Conservation (phyloP, 1,140 invertebrate genomes). For the Hydropsyche tenuis region DNA sequence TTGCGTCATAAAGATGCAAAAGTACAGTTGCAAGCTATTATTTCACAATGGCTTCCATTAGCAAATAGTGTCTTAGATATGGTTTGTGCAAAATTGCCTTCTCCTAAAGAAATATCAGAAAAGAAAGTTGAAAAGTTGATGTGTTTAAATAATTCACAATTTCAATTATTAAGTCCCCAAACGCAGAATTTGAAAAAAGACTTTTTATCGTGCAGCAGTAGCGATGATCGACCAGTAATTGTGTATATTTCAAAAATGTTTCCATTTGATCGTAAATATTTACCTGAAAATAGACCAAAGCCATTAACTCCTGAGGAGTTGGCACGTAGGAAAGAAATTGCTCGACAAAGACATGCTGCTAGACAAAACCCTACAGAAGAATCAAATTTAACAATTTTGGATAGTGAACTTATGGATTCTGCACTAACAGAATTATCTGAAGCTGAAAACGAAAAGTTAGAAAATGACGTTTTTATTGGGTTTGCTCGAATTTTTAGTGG, state of each 20-base stretch:
- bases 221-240: constrained; percentile 75
- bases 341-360: constrained; percentile 69
- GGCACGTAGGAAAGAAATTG: constrained; percentile 71
- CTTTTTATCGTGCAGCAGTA: constrained; percentile 76
- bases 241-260: constrained; percentile 97
- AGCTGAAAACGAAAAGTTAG: constrained; percentile 55
- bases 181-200: constrained; percentile 77
- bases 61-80: constrained; percentile 80
- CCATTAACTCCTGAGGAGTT: constrained; percentile 80
- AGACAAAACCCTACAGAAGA: constrained; percentile 58
- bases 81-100: constrained; percentile 81
- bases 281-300: constrained; percentile 78
- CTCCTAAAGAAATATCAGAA: constrained; percentile 77
- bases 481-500: constrained; percentile 96
- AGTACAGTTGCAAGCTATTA: constrained; percentile 80
- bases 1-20: constrained; percentile 79
- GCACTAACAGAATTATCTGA: constrained; percentile 52
- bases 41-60: constrained; percentile 89
- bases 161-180: constrained; percentile 72
- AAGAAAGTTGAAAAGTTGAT: constrained; percentile 80
- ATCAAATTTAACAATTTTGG: constrained; percentile 61
- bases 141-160: constrained; percentile 71
- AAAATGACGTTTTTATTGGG: constrained; percentile 82
- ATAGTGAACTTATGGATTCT: constrained; percentile 48
- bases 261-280: constrained; percentile 72